These are phyloP conservation scores for Climacteris rufus DNA, from an alignment of 2,113 vertebrate species.

Conservation along the genomic window DNA sequence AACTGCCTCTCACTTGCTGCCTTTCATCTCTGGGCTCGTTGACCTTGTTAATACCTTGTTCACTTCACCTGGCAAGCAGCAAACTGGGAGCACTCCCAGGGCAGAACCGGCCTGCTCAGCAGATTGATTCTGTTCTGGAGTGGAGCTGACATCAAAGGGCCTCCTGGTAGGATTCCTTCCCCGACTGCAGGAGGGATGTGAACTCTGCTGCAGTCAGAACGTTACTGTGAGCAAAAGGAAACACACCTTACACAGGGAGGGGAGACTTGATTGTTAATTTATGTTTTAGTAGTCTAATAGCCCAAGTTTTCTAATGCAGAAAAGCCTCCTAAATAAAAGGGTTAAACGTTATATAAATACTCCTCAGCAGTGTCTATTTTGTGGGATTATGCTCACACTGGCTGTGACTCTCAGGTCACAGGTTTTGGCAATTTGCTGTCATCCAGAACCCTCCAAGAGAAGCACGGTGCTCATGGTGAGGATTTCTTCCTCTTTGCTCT, in stretches of 20 bases:
- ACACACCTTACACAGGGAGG: fast-evolving
- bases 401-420: background rate
- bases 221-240: background rate
- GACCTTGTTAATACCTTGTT: background rate
- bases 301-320: background rate
- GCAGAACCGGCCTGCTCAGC: background rate
- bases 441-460: background rate
- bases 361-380: background rate
- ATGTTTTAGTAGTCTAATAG: background rate
- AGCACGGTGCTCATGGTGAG: background rate
- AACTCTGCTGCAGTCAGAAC: background rate
- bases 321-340: background rate
- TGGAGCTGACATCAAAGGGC: background rate
- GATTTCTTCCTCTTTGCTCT: background rate
- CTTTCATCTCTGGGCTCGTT: background rate
- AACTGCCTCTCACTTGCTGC: background rate
- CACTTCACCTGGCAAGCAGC: background rate
- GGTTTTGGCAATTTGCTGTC: background rate
- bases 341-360: background rate
- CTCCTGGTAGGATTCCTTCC: background rate
- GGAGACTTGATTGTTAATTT: background rate
- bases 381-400: background rate
- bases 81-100: background rate
- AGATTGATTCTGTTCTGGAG: background rate
- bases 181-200: background rate